Percentiles rank a stretch among this genome's conserved stretches.
Evolutionary conservation across 2,888 invertebrate genomes (phyloP).

Genomic region (Zaprionus lineosus): DNA sequence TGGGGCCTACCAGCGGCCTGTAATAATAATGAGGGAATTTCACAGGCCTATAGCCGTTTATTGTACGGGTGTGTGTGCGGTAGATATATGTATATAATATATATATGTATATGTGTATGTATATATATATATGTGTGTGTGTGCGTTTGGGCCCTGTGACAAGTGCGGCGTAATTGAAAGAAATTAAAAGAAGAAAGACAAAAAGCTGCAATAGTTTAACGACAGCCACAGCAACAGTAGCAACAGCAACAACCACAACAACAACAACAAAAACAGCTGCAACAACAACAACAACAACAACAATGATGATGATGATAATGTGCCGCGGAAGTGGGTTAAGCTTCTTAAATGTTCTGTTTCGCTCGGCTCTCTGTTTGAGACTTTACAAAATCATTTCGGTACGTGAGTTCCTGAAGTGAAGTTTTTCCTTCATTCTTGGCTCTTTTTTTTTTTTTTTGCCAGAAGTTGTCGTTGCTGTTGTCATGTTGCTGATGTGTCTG

Average conservation of each 20-base stretch:
- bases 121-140: too few species aligned
- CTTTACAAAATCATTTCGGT: slow-evolving; percentile 45
- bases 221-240: slow-evolving; percentile 36
- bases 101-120: too few species aligned
- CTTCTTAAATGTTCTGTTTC: slow-evolving; percentile 71
- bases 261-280: slow-evolving; percentile 29
- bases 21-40: slow-evolving; percentile 57
- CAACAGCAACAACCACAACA: slow-evolving; percentile 53
- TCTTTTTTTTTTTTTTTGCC: slow-evolving; percentile 9
- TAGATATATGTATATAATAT: too few species aligned
- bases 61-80: too few species aligned
- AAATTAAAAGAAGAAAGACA: slow-evolving; percentile 60
- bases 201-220: slow-evolving; percentile 50
- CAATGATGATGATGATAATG: slow-evolving; percentile 67
- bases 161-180: slow-evolving; percentile 74
- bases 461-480: slow-evolving; percentile 20
- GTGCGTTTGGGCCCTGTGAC: slow-evolving; percentile 52
- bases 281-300: slow-evolving; percentile 28
- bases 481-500: slow-evolving; percentile 1
- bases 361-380: slow-evolving; percentile 10
- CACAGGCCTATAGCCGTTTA: slow-evolving; percentile 41
- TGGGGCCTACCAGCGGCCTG: neutral
- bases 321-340: slow-evolving; percentile 77
- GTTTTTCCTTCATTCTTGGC: slow-evolving; percentile 5
- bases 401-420: slow-evolving; percentile 55